Conservation (phyloP, 2,113 vertebrate species). For the Geococcyx californianus region DNA sequence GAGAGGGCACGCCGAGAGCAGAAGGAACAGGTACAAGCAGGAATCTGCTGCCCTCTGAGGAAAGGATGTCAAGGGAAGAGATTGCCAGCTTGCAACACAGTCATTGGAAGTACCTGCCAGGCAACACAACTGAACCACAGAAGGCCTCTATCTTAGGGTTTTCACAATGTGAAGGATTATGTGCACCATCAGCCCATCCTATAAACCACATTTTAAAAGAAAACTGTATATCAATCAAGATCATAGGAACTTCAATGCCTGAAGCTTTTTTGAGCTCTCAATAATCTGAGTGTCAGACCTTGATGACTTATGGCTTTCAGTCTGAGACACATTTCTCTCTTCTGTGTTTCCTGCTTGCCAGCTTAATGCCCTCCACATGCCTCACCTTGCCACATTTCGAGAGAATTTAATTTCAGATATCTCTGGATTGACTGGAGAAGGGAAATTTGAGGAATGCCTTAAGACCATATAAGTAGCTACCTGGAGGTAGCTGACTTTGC, state of each 20-base stretch:
- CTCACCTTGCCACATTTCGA: neutral
- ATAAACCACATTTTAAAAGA: neutral
- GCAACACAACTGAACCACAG: neutral
- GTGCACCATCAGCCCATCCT: neutral
- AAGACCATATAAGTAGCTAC: neutral
- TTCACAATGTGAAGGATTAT: neutral
- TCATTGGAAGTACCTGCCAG: neutral
- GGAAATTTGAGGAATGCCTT: neutral
- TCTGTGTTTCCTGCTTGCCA: neutral
- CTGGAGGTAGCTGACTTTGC: neutral
- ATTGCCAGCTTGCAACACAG: neutral
- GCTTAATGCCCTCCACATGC: neutral
- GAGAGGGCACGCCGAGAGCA: neutral
- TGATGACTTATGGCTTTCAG: neutral
- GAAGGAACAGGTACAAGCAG: neutral
- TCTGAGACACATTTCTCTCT: neutral
- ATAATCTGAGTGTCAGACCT: neutral
- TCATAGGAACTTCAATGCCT: neutral
- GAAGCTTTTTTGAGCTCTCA: rapidly evolving
- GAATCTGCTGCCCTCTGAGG: neutral
- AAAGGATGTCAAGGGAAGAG: neutral
- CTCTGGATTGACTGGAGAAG: neutral
- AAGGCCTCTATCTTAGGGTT: neutral
- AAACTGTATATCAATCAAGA: neutral
- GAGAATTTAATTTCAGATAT: neutral